Evolutionary conservation across 2,113 vertebrate genomes (phyloP).

Genomic region (Eulemur macaco): DNA sequence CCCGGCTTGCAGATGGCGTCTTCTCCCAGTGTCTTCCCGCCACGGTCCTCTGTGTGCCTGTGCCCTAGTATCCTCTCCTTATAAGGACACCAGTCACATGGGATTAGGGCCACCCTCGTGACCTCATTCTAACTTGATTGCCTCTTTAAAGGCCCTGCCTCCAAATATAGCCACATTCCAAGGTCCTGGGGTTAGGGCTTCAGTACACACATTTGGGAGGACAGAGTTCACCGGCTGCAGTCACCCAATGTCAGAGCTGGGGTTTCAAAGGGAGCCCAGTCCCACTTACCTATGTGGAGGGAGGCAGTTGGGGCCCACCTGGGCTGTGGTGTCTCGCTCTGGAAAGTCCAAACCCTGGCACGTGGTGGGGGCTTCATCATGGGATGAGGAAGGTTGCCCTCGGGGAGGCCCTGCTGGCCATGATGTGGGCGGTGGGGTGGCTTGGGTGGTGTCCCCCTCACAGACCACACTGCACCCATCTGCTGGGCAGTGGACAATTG

Average conservation of each 20-base stretch:
- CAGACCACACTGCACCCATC: fast-evolving
- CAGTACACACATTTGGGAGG: neutral
- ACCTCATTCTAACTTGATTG: neutral
- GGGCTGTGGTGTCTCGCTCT: neutral
- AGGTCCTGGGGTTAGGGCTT: neutral
- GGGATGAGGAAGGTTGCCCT: neutral
- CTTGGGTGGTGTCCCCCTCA: neutral
- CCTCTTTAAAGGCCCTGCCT: neutral
- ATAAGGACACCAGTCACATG: too few species aligned
- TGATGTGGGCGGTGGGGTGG: neutral
- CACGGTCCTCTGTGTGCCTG: neutral
- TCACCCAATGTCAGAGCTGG: neutral
- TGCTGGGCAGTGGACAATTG: neutral
- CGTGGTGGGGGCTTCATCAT: neutral
- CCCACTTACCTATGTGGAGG: neutral
- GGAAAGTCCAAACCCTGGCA: neutral
- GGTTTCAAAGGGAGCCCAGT: neutral
- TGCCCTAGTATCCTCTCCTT: neutral
- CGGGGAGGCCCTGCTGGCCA: neutral
- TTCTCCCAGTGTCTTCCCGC: neutral
- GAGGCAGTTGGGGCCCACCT: neutral
- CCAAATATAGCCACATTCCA: neutral
- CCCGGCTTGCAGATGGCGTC: neutral
- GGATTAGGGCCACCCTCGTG: neutral
- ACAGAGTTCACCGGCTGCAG: too few species aligned